Evolutionary conservation across 2,888 invertebrate genomes (phyloP), one percentile per base, ranked within the genome.

Genomic region (Gastracanthus pulcherrimus): DNA sequence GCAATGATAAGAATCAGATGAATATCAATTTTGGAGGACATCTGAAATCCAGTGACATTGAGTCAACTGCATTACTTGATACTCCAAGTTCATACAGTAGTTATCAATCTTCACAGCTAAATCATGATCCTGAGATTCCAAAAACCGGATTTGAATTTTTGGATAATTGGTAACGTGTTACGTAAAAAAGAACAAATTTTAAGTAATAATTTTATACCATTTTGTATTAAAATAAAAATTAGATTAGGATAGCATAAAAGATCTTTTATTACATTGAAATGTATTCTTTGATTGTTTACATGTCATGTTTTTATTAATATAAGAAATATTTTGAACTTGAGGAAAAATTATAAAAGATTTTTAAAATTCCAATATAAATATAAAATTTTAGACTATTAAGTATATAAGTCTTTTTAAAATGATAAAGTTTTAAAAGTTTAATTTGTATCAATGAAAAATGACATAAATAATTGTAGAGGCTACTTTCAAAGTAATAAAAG

Each of bases 91-190:
- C 91, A 41, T 90, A 89, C 80, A 89, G 86, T 71, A 90, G 90
- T 81, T 90, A 89, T 74, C 89, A 90, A 76, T 89, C 89, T 16
- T 89, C 90, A 6, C 88, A 89, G 51, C 84, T 87, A 3, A 89
- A 87, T 87, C 88, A 90, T 76, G 90, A 92, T 41, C 89, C 89
- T 51, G 88, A 89, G 81, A 93, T 93, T 86, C 93, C 93, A 84
- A 93, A 93, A 89, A 93, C 93, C 83, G 93, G 93, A 67, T 93
- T 93, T 86, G 93, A 93, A 86, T 93, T 93, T 88, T 90, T 93
- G 67, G 93, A 93, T 86, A 93, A 93, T 86, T 93, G 93, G 93
- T 93, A 93, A 90, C 77, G 45, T 76, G 48, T 41, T 41, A 11
- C 6, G 38, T 19, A 29, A 26, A 1, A 41, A 55, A 34, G 5